Evolutionary conservation across 2,113 vertebrate species (phyloP), one percentile per base, ranked within the genome.

Genomic region (Neofelis nebulosa): DNA sequence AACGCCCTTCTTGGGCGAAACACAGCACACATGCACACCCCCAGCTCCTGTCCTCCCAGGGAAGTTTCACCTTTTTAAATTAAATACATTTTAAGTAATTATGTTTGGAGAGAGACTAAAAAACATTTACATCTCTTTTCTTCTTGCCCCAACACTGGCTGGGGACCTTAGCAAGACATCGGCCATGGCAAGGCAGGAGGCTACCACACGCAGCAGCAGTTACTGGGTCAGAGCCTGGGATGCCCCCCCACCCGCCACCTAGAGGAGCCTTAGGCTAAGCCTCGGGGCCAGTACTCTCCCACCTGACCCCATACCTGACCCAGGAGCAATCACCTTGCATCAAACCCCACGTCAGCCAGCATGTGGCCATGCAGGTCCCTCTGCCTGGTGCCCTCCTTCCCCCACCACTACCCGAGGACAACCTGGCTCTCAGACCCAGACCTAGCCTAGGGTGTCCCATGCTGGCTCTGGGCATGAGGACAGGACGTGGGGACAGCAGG

Each of bases 401-500:
- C 27, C 41, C 1, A 27, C 69, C 7, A 33, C 4, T 27, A 10
- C 74, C n/a, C 10, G 7, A 15, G 45, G 97, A 61, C 66, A 91
- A 74, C 71, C 48, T 79, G 89, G 90, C 78, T 95, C 97, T 93
- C 83, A 95, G 95, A 86, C 81, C 68, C 5, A 55, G 92, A 66
- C 78, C 18, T 65, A 81, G 94, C 97, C 71, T 88, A 48, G 74
- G 95, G 94, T 6, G 23, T 87, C 94, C 68, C 95, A 92, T 76
- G 78, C 96, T 97, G 96, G 95, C 95, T 0, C 0, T 82, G 91
- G 96, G 97, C 98, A 98, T 4, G 33, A 52, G 96, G 98, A 98
- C 95, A 97, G 97, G 87, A 94, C n/a, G 4, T 0, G 36, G 78
- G 97, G 98, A 98, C 96, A 98, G 98, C 98, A 98, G 98, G 98